Conservation (phyloP, 2,113 vertebrate genomes). For the Oreocharis arfaki region DNA sequence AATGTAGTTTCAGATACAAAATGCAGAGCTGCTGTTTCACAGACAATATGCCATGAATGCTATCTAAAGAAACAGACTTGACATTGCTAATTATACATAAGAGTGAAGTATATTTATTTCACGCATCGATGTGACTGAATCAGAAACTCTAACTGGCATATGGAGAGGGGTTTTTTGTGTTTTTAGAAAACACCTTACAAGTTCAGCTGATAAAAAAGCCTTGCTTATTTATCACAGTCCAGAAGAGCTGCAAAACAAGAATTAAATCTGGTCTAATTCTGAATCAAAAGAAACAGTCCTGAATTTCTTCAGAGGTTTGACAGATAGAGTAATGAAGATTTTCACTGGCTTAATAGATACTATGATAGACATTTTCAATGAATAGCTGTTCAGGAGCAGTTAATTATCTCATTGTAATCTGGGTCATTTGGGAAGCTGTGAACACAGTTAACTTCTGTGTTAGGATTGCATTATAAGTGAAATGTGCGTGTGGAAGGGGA, state of each 20-base stretch:
- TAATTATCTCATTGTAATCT: slow-evolving; percentile 40
- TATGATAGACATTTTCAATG: neutral
- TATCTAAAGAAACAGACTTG: neutral
- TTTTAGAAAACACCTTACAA: neutral
- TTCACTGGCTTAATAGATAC: neutral
- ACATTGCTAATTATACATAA: neutral
- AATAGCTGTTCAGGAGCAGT: slow-evolving; percentile 16
- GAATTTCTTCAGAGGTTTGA: neutral
- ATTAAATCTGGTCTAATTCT: neutral
- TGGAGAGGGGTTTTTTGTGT: neutral
- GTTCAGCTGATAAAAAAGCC: neutral
- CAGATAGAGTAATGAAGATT: neutral
- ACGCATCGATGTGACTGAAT: neutral
- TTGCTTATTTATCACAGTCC: neutral
- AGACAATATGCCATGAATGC: neutral
- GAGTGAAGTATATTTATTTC: neutral
- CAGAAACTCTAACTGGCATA: neutral
- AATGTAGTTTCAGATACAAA: neutral
- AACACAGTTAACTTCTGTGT: slow-evolving; percentile 5
- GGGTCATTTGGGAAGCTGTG: neutral
- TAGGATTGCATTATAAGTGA: neutral
- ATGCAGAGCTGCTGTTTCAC: neutral
- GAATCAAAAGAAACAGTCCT: neutral
- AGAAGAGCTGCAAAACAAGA: neutral
- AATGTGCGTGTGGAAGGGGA: neutral